These are phyloP conservation scores for Pterois miles DNA, from an alignment of 2,797 vertebrate genomes.

Conservation along the genomic window DNA sequence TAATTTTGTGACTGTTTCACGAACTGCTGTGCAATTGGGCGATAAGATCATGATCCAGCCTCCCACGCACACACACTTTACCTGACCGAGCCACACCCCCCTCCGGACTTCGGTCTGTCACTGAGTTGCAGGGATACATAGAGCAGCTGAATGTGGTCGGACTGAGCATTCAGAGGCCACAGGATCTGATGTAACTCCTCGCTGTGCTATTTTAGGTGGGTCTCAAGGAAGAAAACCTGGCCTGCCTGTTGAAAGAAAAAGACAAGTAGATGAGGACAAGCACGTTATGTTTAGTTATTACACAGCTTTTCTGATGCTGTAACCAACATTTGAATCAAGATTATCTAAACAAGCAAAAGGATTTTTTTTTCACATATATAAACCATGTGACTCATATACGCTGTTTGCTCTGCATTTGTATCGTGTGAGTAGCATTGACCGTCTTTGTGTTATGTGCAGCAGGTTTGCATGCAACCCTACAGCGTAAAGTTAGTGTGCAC, in stretches of 20 bases:
- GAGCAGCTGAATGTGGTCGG: slow-evolving; percentile 6
- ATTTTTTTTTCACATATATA: neutral
- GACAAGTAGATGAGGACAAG: neutral
- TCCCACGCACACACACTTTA: neutral
- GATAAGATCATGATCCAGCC: neutral
- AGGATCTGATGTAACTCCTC: slow-evolving; percentile 49
- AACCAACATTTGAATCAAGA: neutral
- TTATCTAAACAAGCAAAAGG: no score
- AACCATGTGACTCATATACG: neutral
- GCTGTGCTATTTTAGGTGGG: slow-evolving; percentile 35
- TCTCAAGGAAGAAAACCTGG: slow-evolving; percentile 47
- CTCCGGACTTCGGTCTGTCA: neutral
- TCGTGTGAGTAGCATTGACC: slow-evolving; percentile 18
- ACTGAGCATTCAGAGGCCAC: slow-evolving; percentile 10
- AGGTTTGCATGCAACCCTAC: slow-evolving; percentile 55
- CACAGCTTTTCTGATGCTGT: neutral
- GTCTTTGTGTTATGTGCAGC: slow-evolving; percentile 43
- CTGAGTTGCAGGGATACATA: neutral
- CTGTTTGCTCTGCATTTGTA: neutral
- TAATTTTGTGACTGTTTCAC: neutral
- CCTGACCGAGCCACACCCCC: neutral
- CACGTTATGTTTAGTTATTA: neutral
- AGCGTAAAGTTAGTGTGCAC: neutral
- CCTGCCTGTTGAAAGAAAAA: slow-evolving; percentile 3
- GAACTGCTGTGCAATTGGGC: neutral